Evolutionary conservation across 2,113 vertebrate genomes (phyloP), one percentile per base, ranked within the genome.

Genomic region (Notarius lentiginosus): DNA sequence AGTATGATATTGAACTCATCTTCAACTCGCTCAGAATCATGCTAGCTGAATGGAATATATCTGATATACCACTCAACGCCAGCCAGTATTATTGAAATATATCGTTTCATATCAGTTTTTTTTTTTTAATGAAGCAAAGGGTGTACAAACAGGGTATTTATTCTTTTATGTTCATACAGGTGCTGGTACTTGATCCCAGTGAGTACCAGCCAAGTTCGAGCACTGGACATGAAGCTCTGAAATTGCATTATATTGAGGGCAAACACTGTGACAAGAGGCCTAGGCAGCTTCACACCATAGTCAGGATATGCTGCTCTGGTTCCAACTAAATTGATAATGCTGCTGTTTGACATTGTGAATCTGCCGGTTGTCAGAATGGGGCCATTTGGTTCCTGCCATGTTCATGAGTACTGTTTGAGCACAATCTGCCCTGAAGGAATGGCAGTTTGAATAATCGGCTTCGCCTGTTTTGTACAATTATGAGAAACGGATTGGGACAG

Each of bases 271-370:
- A 79, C 63, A 79, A 77, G 75, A 61, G 79, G 65, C 17, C 41
- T 84, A 79, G 58, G 24, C 24, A 79, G 53, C 34, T n/a, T 81
- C 41, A 79, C 75, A 41, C 47, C 53, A 34, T 18, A 55, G 41
- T 12, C 51, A 41, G 72, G 75, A 85, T 80, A 89, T 9, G 60
- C 80, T 80, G 27, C 47, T 22, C 47, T 75, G 79, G 84, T 73
- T 86, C 66, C 34, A 73, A 68, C 76, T 30, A 77, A 84, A 76
- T 51, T 65, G 83, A 61, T 82, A 82, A 22, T 12, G 30, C 47
- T 18, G 24, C 80, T n/a, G 20, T 86, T 83, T 86, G 75, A 79
- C 75, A 86, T 86, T 1, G 20, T 11, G 5, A 58, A 30, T 14
- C 18, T 82, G 20, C 51, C 14, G 58, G 17, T 4, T 63, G 47